A percentile compares a stretch with the other conserved stretches of the same genome.
Conservation (phyloP, 2,888 invertebrate genomes). For the Esperia sulphurella region DNA sequence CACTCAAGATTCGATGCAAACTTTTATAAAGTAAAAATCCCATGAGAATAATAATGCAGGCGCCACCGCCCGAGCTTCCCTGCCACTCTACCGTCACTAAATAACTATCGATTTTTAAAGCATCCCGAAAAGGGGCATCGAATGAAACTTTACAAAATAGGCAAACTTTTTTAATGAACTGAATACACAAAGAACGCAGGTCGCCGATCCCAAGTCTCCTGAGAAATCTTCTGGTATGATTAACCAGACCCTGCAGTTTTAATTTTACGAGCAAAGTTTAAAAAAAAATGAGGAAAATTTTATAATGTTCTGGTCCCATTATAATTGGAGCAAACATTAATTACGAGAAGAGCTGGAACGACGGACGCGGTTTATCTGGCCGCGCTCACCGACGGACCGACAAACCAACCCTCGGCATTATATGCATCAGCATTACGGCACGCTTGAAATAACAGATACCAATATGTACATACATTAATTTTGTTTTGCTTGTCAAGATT, state of each 20-base stretch:
- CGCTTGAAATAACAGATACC: not conserved
- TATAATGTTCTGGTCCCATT: slow-evolving; percentile 35
- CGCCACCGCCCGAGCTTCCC: slow-evolving; percentile 21
- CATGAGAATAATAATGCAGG: slow-evolving; percentile 46
- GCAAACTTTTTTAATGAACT: not conserved
- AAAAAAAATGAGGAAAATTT: slow-evolving; percentile 30
- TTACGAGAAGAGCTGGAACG: slow-evolving; percentile 41
- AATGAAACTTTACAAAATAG: not conserved
- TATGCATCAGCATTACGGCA: not conserved
- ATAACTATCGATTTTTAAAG: slow-evolving; percentile 10
- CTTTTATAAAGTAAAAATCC: slow-evolving; percentile 48
- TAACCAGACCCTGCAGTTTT: slow-evolving; percentile 19
- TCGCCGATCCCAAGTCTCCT: slow-evolving; percentile 10
- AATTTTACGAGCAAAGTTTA: slow-evolving; percentile 32
- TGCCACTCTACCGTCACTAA: slow-evolving; percentile 30
- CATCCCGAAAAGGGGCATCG: slow-evolving; percentile 1
- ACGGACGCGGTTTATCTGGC: slow-evolving; percentile 13
- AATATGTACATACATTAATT: not conserved
- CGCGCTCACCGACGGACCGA: slow-evolving; percentile 4
- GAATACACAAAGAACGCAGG: not conserved
- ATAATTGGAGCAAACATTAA: slow-evolving; percentile 62
- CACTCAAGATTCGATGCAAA: slow-evolving; percentile 45
- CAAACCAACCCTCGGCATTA: not conserved
- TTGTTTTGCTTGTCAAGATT: not conserved
- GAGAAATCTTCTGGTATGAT: slow-evolving; percentile 20